phyloP scores from a whole-genome alignment of 2,888 invertebrate genomes.

The Apodemia mormo region DNA sequence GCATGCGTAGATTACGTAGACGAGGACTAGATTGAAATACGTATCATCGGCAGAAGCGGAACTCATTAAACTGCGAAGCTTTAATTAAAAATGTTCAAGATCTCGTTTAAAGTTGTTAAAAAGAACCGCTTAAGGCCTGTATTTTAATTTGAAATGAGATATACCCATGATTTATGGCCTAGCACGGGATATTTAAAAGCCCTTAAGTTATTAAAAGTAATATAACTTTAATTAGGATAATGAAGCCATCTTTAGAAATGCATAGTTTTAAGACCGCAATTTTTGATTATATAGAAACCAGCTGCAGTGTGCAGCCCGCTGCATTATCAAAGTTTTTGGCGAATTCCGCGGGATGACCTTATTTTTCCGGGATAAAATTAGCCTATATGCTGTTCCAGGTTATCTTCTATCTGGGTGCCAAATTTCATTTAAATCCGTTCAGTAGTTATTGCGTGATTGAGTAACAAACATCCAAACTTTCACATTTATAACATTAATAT shows the following conservation, averaged over 20 bases:
- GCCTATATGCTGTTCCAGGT: too few relatives aligned
- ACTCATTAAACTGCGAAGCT: slow-evolving; percentile 8
- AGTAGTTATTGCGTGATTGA: too few relatives aligned
- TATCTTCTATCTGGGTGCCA: too few relatives aligned
- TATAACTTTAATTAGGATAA: neutral
- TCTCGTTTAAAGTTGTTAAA: neutral
- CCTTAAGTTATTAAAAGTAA: neutral
- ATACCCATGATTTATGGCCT: neutral
- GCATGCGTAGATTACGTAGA: neutral
- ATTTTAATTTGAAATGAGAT: slow-evolving; percentile 6
- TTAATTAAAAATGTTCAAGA: slow-evolving; percentile 17
- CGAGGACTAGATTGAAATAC: slow-evolving; percentile 6
- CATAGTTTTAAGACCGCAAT: neutral
- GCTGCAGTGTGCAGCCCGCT: too few relatives aligned
- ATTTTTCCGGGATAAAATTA: too few relatives aligned
- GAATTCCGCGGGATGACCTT: too few relatives aligned
- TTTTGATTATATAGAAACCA: too few relatives aligned
- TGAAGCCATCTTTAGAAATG: neutral
- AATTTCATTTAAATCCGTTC: too few relatives aligned
- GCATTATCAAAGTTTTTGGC: too few relatives aligned
- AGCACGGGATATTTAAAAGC: neutral
- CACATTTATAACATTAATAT: too few relatives aligned
- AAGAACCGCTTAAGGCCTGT: neutral
- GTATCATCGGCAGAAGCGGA: neutral
- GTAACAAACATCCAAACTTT: too few relatives aligned